Base-by-base conservation (phyloP, 2,888 invertebrate species). In the Drosophila siamana region DNA sequence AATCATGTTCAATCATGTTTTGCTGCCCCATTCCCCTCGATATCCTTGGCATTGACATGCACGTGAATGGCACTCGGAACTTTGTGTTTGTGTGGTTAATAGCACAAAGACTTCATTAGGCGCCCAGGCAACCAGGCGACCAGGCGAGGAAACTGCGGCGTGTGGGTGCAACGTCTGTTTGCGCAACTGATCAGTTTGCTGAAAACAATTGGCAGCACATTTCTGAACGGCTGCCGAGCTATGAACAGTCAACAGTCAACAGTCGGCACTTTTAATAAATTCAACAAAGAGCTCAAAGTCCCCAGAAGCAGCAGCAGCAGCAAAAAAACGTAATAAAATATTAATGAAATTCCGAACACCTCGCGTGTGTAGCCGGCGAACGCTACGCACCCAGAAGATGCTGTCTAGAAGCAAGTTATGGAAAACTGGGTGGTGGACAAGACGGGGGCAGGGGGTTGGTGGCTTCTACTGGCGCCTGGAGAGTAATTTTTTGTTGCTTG, bases 341-440 rank as follows among this genome's bases (percentile, higher is more conserved):
- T 90, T 90, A 90, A 90, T 90, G 90, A 90, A 90, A 90, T 90
- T 90, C 90, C 90, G 80, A 81, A 88, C 88, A 89, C 88, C 85
- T 78, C 64, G 70, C 65, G 75, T 66, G 72, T 71, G 70, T 70
- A 60, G 47, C 15, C n/a, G 19, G 3, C 19, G 19, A 16, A 15
- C 6, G 13, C 40, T 51, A 69, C 68, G 71, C 71, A 71, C 57
- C 64, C 50, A 59, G 13, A 30, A 13, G 41, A 40, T 26, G 62
- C 56, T 36, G 11, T n/a, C 41, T 3, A 26, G 28, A 40, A 50
- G 65, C 47, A 52, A 36, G 47, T 1, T 15, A n/a, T n/a, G 57
- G 48, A 33, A 16, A n/a, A n/a, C n/a, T n/a, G n/a, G n/a, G n/a
- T n/a, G n/a, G 28, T 40, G 36, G 22, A 15, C 2, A 43, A 41